Evolutionary conservation across 2,797 vertebrate species (phyloP).

Genomic region (Melanitta fusca): DNA sequence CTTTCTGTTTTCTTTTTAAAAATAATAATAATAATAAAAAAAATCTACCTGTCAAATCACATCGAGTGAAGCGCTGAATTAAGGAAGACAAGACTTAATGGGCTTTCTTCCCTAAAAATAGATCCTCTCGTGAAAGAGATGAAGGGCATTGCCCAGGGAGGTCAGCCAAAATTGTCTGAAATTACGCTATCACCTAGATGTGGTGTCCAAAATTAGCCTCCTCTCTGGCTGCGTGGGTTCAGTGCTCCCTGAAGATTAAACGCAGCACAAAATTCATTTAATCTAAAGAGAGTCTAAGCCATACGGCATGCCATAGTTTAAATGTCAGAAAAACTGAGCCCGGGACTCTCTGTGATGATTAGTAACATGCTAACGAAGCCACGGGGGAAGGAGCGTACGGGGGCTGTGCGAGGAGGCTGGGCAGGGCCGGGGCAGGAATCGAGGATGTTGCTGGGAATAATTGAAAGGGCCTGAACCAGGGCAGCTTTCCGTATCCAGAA

Average conservation of each 20-base stretch:
- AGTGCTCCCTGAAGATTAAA: slow-evolving; percentile 52
- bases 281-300: slow-evolving; percentile 33
- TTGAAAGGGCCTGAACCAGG: background rate
- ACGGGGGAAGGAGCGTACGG: background rate
- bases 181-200: slow-evolving; percentile 29
- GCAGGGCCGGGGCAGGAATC: background rate
- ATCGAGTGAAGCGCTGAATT: slow-evolving; percentile 11
- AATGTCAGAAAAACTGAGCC: background rate
- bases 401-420: background rate
- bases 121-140: slow-evolving; percentile 32
- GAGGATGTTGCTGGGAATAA: background rate
- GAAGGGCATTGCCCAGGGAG: slow-evolving; percentile 55
- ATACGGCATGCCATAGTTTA: background rate
- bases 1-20: slow-evolving; percentile 38
- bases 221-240: background rate
- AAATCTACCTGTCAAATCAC: slow-evolving; percentile 37
- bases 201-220: slow-evolving; percentile 60
- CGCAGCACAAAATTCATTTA: background rate
- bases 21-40: background rate
- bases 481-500: slow-evolving; percentile 8
- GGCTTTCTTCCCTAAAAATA: slow-evolving; percentile 59
- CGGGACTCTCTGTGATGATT: background rate
- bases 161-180: slow-evolving; percentile 51
- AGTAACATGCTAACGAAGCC: background rate
- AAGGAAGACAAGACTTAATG: slow-evolving; percentile 13